Evolutionary conservation across 2,113 vertebrate genomes (phyloP), one percentile per base, ranked within the genome.

Genomic region (Acanthochromis polyacanthus): DNA sequence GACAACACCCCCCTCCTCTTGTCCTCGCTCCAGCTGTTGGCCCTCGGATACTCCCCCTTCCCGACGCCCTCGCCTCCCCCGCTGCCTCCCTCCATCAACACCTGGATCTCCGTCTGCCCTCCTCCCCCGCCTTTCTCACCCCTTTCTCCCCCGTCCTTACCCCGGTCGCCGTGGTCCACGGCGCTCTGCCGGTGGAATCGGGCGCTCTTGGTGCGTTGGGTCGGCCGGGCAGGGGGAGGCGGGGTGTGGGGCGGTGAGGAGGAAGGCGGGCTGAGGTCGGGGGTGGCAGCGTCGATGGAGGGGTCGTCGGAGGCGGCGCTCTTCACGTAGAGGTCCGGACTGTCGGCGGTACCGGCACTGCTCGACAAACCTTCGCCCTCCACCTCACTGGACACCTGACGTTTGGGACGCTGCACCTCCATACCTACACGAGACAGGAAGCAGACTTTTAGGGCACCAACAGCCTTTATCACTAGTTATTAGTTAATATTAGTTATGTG

Each of bases 311-410:
- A 93, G n/a, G 45, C 91, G 0, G 5, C 72, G 5, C 92, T 97
- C 75, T 99, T 99, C 83, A 96, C 94, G 84, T 99, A 99, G 55
- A 99, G 94, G 86, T 98, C 98, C 0, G 98, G 97, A 91, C 98
- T 99, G 86, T 99, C 98, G 0, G 93, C 90, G 0, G 95, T 97
- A 48, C 96, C 97, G 0, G 85, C 92, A 45, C 90, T 92, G 0
- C 96, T 96, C 38, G 98, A 99, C 55, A 97, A 88, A 4, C 95
- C 96, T 91, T 99, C 95, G 1, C 95, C 96, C 92, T 99, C 98
- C 3, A 96, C 90, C 0, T 98, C 97, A 0, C 96, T 97, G 62
- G 97, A 98, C 78, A 95, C 94, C 92, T 97, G 97, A 30, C 93
- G 96, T 90, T 96, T 97, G 0, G 97, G 97, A 80, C 98, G 93